Base-by-base conservation (phyloP, 1,140 invertebrate species). In the Drosophila littoralis region DNA sequence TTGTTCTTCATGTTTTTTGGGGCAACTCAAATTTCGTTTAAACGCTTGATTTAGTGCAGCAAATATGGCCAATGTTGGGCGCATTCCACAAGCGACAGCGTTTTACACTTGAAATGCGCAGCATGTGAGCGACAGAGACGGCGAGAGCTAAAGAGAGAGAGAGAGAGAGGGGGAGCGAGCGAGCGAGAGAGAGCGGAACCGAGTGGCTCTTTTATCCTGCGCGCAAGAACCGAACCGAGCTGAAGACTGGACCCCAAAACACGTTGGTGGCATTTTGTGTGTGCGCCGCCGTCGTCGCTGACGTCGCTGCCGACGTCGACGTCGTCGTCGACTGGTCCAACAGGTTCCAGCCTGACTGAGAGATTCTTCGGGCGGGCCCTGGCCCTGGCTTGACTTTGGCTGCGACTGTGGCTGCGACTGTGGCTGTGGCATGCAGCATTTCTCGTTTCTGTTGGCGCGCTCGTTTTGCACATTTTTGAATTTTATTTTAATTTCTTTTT, bases 401-500 rank as follows among this genome's bases (percentile, higher is more conserved):
- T 38, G 38, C 8, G 48, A 17, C 46, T 38, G 12, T 36, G 52
- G 46, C 64, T 46, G 6, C 40, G 75, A 33, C 52, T 55, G 54
- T 78, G 75, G 38, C 52, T 55, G 54, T 78, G 78, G 82, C 83
- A 88, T 88, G 83, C 84, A 88, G 83, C 83, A 89, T 88, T 80
- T 80, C 84, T 88, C 80, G 84, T 88, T 88, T 58, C 48, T 60
- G 48, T 48, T 48, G 40, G 22, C 54, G 45, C 69, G 36, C 79
- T 77, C 75, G 83, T 88, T 89, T 89, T 89, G 84, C 84, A 89
- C 84, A 89, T 89, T 89, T 88, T 89, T 89, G 84, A 89, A 89
- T 89, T 89, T 89, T 89, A 89, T 89, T 89, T 89, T 89, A 89
- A 89, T 89, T 89, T 89, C 84, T 84, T 89, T 89, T 89, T 89